Conservation (phyloP, 2,888 invertebrate species). For the Drosophila longiperda region DNA sequence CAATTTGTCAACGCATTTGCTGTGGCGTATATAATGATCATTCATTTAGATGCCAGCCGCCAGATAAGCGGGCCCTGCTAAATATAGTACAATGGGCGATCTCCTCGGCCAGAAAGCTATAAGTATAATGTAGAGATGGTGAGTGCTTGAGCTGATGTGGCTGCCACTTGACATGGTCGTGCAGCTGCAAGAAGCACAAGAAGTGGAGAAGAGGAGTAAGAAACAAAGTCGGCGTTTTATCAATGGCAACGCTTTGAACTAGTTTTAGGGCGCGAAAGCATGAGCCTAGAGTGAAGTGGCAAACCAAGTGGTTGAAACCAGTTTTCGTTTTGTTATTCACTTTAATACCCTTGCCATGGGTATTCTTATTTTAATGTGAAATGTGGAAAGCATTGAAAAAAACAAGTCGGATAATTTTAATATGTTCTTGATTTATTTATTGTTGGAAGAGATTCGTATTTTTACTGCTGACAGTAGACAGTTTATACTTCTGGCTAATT, state of each 20-base stretch:
- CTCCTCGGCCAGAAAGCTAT: conserved; percentile 7
- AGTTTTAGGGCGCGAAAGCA: conserved; percentile 61
- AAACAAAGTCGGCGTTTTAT: conserved; percentile 56
- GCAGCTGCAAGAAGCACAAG: conserved; percentile 39
- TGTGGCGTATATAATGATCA: conserved; percentile 69
- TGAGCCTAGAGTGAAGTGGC: conserved; percentile 41
- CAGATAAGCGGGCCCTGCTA: conserved; percentile 65
- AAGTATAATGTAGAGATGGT: conserved; percentile 29
- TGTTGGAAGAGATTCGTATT: neutral
- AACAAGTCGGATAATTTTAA: neutral
- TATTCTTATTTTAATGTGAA: neutral
- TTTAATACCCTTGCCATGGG: neutral
- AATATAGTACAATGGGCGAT: conserved; percentile 50
- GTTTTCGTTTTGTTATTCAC: conserved; percentile 26
- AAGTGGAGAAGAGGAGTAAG: neutral
- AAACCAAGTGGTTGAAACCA: conserved; percentile 50
- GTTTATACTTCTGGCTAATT: neutral
- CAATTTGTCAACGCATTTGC: conserved; percentile 77
- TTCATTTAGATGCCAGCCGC: conserved; percentile 75
- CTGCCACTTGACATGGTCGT: conserved; percentile 50
- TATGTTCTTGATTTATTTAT: neutral
- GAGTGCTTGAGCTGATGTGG: conserved; percentile 50
- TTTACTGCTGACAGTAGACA: neutral
- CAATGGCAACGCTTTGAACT: conserved; percentile 65
- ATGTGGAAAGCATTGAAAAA: neutral